Evolutionary conservation across 2,113 vertebrate genomes (phyloP), one percentile per base, ranked within the genome.

Genomic region (Pelmatolapia mariae): DNA sequence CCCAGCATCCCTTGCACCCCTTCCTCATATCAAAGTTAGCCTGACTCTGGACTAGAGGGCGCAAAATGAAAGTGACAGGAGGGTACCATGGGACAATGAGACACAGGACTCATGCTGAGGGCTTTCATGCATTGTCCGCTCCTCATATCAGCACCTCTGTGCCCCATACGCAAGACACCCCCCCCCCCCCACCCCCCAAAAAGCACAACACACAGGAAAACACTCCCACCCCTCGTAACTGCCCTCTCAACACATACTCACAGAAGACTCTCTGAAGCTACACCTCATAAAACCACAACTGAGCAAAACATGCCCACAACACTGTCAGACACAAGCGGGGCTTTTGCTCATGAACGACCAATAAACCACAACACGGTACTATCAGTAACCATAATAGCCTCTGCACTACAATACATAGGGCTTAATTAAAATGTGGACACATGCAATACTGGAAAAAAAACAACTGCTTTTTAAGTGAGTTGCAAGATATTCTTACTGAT

Each of bases 41-140:
- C 95, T 97, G 95, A 96, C 95, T 96, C 94, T 84, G 91, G 95
- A 96, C 95, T 87, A 82, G 93, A 93, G 93, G 92, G 95, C 93
- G 95, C 94, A 95, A 97, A 97, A 97, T 97, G 96, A 96, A 97
- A 97, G 95, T 97, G 97, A 97, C 97, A 96, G 96, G 96, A 96
- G 96, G 94, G 95, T 93, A 96, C 93, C 84, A 89, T 40, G 93
- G 96, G 96, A 97, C 96, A 97, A 97, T 96, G 95, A 95, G 93
- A 96, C 95, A 96, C 93, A 95, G 96, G 93, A 93, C 94, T 92
- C 96, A 95, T 92, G 96, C 96, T 96, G 96, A 90, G 96, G 94
- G 92, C 96, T 97, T 97, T 97, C 96, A 96, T 93, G 95, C 96
- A 96, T 96, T 96, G 95, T 96, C 92, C 89, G 73, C 93, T 95